These are phyloP conservation scores for Drosophila tristis DNA, from an alignment of 1,140 invertebrate genomes.

Conservation along the genomic window DNA sequence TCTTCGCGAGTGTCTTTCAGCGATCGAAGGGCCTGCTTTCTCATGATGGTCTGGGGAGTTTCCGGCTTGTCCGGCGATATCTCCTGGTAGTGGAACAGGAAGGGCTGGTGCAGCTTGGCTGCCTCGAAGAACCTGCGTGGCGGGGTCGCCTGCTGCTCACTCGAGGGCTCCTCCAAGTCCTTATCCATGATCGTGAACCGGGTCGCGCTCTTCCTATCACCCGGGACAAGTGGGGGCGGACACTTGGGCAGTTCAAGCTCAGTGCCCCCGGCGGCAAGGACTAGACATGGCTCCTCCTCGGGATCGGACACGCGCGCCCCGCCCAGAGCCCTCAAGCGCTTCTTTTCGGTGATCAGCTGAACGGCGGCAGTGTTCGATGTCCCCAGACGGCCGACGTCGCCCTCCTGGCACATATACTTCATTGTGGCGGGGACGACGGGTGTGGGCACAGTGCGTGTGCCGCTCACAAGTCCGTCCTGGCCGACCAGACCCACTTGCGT, in stretches of 20 bases:
- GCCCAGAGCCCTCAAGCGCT: background rate
- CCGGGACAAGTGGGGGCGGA: background rate
- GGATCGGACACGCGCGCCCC: slow-evolving; percentile 21
- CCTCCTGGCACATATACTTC: slow-evolving; percentile 10
- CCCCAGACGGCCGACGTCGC: slow-evolving; percentile 7
- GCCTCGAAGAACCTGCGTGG: slow-evolving; percentile 15
- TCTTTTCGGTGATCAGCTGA: slow-evolving; percentile 14
- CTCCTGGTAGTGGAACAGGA: slow-evolving; percentile 33
- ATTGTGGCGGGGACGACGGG: background rate
- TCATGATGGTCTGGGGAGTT: slow-evolving; percentile 8
- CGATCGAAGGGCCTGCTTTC: slow-evolving; percentile 13
- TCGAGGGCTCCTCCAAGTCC: no score
- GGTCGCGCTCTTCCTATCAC: background rate
- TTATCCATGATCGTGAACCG: background rate
- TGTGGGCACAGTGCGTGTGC: slow-evolving; percentile 12
- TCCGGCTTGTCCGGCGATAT: slow-evolving; percentile 5
- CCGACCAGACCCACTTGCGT: slow-evolving; percentile 24
- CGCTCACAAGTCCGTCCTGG: slow-evolving; percentile 27
- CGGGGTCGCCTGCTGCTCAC: background rate
- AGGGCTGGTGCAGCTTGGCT: background rate
- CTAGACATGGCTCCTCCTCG: background rate
- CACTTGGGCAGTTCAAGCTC: slow-evolving; percentile 8
- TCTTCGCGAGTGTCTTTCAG: background rate
- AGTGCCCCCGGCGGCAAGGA: background rate
- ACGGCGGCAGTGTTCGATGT: background rate